Evolutionary conservation across 2,888 invertebrate genomes (phyloP), one percentile per base, ranked within the genome.

Genomic region (Deroplatys truncata): DNA sequence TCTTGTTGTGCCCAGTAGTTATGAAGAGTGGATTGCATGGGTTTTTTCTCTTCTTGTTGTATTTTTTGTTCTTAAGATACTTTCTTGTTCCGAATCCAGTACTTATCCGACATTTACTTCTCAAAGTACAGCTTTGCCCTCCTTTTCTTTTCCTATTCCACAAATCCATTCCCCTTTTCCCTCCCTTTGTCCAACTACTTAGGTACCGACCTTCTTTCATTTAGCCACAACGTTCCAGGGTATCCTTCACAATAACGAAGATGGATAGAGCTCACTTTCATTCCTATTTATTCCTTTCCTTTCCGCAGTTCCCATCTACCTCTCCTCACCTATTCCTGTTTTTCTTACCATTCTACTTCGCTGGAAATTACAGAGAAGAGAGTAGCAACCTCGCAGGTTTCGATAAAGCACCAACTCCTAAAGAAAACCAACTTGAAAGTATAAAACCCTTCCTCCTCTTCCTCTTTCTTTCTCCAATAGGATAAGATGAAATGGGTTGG

Each of bases 401-500:
- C 16, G 29, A 43, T 82, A 29, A 86, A 82, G 82, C 72, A 82
- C 15, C 2, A 86, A 31, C 82, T 82, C 29, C 25, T 86, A 28
- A 82, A 86, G 86, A 29, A 86, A 82, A 82, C 31, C 86, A 82
- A 82, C 72, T 82, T 86, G 86, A 86, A 31, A 86, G 86, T 82
- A 82, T 86, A 82, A 86, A 82, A 85, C 43, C 85, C 49, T 4
- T n/a, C 28, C 49, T 31, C 28, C n/a, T 43, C 25, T 9, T 28
- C 56, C 82, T 10, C 72, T n/a, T 16, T 35, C 35, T 35, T 31
- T 82, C 29, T 56, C 82, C 56, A 56, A 86, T 86, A 86, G 82
- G 86, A 29, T 86, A 29, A 86, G 82, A 82, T 86, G 86, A 86
- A 86, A 86, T 86, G 82, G 86, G 56, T 86, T 86, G 86, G 86